These are phyloP conservation scores for Yasuhikotakia modesta DNA, from an alignment of 2,797 vertebrate genomes.

Conservation along the genomic window DNA sequence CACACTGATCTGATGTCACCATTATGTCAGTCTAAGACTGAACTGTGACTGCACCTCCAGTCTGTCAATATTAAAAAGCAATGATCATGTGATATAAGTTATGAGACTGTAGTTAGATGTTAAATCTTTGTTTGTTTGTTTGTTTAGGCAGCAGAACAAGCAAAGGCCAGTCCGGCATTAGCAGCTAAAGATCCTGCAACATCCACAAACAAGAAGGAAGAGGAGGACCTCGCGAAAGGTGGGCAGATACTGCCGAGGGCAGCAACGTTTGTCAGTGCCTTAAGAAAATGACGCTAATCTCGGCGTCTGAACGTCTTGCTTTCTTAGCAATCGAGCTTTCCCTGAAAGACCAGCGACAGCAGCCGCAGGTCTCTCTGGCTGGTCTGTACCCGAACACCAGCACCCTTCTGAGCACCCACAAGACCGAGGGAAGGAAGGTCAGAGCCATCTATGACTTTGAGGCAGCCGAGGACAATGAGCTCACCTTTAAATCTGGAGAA, in stretches of 20 bases:
- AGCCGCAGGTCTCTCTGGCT: slow-evolving; percentile 84
- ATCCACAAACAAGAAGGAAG: slow-evolving; percentile 92
- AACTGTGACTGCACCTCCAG: too few species aligned
- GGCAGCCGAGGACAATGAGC: slow-evolving; percentile 96
- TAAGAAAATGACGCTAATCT: background rate
- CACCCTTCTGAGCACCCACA: slow-evolving; percentile 84
- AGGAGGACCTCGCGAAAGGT: slow-evolving; percentile 99
- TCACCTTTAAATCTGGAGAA: slow-evolving; percentile 95
- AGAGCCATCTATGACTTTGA: slow-evolving; percentile 98
- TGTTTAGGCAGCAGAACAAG: slow-evolving; percentile 94
- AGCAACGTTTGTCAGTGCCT: background rate
- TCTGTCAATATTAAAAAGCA: too few species aligned
- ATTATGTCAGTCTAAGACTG: too few species aligned
- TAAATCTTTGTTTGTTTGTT: slow-evolving; percentile 18
- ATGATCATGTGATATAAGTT: too few species aligned
- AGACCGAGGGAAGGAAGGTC: slow-evolving; percentile 92
- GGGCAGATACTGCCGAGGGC: too few species aligned
- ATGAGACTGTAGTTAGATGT: background rate
- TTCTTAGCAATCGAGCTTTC: slow-evolving; percentile 85
- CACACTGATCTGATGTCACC: too few species aligned
- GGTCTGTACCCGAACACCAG: slow-evolving; percentile 91
- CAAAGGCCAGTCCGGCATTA: slow-evolving; percentile 95
- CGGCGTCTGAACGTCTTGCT: background rate
- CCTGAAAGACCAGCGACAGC: slow-evolving; percentile 91
- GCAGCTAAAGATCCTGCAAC: slow-evolving; percentile 94